Percentiles rank a stretch among this genome's conserved stretches.
Conservation (phyloP, 2,797 vertebrate species). For the Geotrypetes seraphini region DNA sequence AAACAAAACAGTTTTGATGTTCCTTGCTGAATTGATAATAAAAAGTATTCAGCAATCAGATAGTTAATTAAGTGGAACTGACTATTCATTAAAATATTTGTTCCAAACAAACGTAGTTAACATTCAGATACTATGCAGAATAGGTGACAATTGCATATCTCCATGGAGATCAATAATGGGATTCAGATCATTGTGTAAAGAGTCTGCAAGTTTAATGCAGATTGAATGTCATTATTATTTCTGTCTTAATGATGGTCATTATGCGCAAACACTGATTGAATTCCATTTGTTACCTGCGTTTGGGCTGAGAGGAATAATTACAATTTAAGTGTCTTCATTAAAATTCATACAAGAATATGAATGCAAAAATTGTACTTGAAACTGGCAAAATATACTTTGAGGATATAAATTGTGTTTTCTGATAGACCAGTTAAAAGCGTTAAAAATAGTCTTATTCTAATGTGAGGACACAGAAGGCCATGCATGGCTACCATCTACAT, state of each 20-base stretch:
- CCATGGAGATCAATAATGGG: constrained; percentile 99
- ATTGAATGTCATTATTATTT: constrained; percentile 99
- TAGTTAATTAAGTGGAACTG: constrained; percentile 82
- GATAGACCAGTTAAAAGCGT: constrained; percentile 72
- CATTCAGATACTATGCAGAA: constrained; percentile 91
- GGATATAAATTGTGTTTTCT: constrained; percentile 84
- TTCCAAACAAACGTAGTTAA: constrained; percentile 94
- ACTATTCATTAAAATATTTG: constrained; percentile 82
- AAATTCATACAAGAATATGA: constrained; percentile 99
- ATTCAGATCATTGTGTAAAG: constrained; percentile 98
- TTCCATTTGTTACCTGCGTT: constrained; percentile 99
- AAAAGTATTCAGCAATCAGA: constrained; percentile 73
- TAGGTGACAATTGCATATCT: constrained; percentile 99
- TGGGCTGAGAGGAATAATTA: constrained; percentile 99
- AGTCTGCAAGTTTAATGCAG: constrained; percentile 98
- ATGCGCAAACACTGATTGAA: constrained; percentile 99
- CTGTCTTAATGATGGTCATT: constrained; percentile 99
- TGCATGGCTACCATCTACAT: constrained; percentile 58
- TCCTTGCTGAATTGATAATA: constrained; percentile 74
- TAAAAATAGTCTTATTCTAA: constrained; percentile 73
- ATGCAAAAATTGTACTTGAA: constrained; percentile 94
- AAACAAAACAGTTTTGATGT: constrained; percentile 57
- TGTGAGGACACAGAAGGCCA: constrained; percentile 63
- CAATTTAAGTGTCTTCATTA: constrained; percentile 99
- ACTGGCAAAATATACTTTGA: constrained; percentile 97